These are phyloP conservation scores for Burhinus bistriatus DNA, from an alignment of 2,113 vertebrate genomes.

Conservation along the genomic window DNA sequence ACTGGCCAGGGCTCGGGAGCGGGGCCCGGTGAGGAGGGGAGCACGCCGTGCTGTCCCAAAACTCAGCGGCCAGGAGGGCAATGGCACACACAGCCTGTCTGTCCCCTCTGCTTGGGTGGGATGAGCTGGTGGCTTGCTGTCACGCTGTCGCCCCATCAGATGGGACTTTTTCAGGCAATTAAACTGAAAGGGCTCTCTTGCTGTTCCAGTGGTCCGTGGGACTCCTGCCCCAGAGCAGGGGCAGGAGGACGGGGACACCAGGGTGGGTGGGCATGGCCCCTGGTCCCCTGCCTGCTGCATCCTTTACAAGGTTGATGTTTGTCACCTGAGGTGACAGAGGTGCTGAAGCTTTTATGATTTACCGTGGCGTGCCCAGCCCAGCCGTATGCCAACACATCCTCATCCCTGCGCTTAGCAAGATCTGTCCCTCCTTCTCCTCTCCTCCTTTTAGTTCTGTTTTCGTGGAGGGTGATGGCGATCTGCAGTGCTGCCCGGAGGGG, in stretches of 20 bases:
- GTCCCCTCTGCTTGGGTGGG: not conserved
- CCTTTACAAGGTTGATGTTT: rapidly evolving
- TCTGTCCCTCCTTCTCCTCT: not conserved
- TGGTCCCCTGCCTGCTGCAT: not conserved
- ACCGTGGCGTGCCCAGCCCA: not conserved
- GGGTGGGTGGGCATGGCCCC: not conserved
- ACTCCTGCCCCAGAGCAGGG: not conserved
- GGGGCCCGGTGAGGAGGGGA: not conserved
- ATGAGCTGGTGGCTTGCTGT: not conserved
- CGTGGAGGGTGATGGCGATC: not conserved
- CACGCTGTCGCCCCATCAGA: not conserved
- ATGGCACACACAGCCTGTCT: not conserved
- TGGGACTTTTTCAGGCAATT: not conserved
- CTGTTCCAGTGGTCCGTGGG: not conserved
- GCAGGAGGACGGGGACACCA: rapidly evolving
- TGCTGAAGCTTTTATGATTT: not conserved
- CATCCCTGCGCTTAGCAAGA: rapidly evolving
- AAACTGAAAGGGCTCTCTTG: not conserved
- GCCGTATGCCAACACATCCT: not conserved
- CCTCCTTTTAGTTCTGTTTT: rapidly evolving
- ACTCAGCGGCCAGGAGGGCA: not conserved
- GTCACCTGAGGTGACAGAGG: not conserved
- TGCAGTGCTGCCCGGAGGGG: not conserved
- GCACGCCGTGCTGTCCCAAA: rapidly evolving
- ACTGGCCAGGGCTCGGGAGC: rapidly evolving